phyloP scores from a whole-genome alignment of 2,888 invertebrate genomes.

The Ennomos erosarius region DNA sequence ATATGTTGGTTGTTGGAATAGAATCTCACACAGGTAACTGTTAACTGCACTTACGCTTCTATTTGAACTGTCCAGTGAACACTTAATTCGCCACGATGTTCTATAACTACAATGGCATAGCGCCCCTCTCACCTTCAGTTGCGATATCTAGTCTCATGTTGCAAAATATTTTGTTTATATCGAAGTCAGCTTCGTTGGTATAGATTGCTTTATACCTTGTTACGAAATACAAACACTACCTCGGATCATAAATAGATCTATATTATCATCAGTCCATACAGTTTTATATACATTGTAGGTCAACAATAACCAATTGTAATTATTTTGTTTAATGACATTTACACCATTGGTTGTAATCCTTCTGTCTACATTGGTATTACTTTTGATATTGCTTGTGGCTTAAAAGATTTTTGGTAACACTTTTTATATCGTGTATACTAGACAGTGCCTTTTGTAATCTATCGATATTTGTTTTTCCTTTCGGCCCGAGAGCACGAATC shows the following conservation, averaged over 20 bases:
- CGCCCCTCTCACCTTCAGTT: constrained; percentile 23
- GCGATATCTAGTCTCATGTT: constrained; percentile 8
- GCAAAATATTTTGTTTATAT: constrained; percentile 10
- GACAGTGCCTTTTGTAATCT: constrained; percentile 40
- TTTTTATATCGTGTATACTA: constrained; percentile 19
- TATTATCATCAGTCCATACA: constrained; percentile 31
- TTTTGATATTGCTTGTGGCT: constrained; percentile 9
- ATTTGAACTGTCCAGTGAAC: too few relatives aligned
- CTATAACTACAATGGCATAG: too few relatives aligned
- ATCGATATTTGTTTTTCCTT: constrained; percentile 40
- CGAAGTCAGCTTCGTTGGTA: constrained; percentile 7
- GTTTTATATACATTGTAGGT: constrained; percentile 39
- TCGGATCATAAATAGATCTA: constrained; percentile 43
- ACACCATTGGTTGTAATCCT: background rate
- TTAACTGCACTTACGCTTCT: too few relatives aligned
- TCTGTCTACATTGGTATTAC: constrained; percentile 16
- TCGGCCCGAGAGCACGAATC: constrained; percentile 44
- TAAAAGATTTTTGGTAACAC: constrained; percentile 7
- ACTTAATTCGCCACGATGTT: too few relatives aligned
- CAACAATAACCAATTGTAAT: constrained; percentile 12
- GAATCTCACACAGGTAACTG: too few relatives aligned
- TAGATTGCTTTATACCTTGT: constrained; percentile 36
- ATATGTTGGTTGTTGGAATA: too few relatives aligned
- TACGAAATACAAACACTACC: constrained; percentile 37
- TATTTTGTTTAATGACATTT: constrained; percentile 6